Evolutionary conservation across 1,140 invertebrate species (phyloP), one percentile per base, ranked within the genome.

Genomic region (Drosophila grimshawi): DNA sequence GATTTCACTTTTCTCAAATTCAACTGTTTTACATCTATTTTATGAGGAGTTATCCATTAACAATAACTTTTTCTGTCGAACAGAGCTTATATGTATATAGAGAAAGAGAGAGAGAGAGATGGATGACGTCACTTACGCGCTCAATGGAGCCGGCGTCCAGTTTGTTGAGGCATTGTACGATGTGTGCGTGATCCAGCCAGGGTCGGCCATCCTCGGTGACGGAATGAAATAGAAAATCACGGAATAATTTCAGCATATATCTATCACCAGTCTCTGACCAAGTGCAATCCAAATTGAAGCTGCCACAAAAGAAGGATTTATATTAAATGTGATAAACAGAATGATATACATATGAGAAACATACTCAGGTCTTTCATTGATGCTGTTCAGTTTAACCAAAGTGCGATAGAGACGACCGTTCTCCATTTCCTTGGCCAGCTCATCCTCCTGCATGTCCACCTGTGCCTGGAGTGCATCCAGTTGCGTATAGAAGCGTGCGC

Each of bases 231-330:
- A 99, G 93, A 93, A 98, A 99, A 94, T 99, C 99, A 74, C 98
- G 94, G 94, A 99, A 99, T 85, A 99, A 93, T 94, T 99, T 99
- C 92, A 99, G 94, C 96, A 99, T 97, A 93, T 99, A 99, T 52
- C 98, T 95, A 93, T 99, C 98, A 35, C 98, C 98, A 32, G 98
- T 99, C 93, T 99, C 98, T 49, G 97, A 96, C 98, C 98, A 99
- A 29, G 96, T 95, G 5, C 96, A 95, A 93, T 99, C 98, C 94
- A 98, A 93, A 92, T 97, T 98, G 73, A 98, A 95, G 90, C 97
- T 97, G 37, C 30, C 2, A 2, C 37, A 11, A 2, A 2, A 43
- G 3, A 39, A 11, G 19, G 10, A 7, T n/a, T 55, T 4, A 7
- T 32, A 35, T 52, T 4, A 32, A 37, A 39, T 39, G 0, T 10